phyloP scores from a whole-genome alignment of 2,797 vertebrate species.

The Silurus lanzhouensis region DNA sequence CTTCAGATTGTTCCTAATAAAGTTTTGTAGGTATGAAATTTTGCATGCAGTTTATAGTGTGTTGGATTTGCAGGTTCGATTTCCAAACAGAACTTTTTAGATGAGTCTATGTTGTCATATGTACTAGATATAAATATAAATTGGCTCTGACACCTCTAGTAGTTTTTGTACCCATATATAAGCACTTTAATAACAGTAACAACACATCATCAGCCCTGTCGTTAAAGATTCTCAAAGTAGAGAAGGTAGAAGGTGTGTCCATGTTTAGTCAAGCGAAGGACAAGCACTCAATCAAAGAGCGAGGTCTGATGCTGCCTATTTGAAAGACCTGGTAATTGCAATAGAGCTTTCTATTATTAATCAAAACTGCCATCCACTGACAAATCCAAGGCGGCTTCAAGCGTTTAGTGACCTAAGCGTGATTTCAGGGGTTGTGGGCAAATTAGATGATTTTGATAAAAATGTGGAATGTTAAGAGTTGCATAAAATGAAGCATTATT shows the following conservation, averaged over 20 bases:
- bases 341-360: background rate
- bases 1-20: background rate
- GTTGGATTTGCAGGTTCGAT: background rate
- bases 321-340: background rate
- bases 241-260: background rate
- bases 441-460: background rate
- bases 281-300: background rate
- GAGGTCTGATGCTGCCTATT: background rate
- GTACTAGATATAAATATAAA: background rate
- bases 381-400: background rate
- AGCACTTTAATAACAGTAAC: background rate
- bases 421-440: background rate
- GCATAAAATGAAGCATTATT: background rate
- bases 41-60: background rate
- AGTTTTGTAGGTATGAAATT: background rate
- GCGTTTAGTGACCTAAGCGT: background rate
- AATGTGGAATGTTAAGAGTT: background rate
- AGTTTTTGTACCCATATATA: background rate
- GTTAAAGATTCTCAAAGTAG: background rate
- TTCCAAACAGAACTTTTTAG: background rate
- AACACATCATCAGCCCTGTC: background rate
- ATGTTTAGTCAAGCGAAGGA: conserved; percentile 2
- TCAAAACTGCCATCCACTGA: background rate
- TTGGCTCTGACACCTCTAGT: background rate
- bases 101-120: background rate